A percentile compares a stretch with the other conserved stretches of the same genome.
Conservation (phyloP, 2,113 vertebrate genomes). For the Miniopterus natalensis region DNA sequence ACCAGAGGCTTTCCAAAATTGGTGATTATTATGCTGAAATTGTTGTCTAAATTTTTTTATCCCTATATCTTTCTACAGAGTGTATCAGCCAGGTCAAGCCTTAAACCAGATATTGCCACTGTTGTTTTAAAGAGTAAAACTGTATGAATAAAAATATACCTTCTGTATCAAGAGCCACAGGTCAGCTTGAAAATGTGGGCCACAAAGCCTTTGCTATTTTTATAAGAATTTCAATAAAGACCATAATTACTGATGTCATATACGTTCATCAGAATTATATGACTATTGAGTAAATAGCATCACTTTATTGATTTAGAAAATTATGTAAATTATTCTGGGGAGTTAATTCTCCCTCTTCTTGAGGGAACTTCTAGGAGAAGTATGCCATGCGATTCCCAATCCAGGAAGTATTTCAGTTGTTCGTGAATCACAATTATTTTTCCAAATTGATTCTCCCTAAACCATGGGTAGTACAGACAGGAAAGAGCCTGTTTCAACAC, state of each 20-base stretch:
- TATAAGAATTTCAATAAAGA: constrained; percentile 16
- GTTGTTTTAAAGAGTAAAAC: neutral
- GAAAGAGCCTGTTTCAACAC: neutral
- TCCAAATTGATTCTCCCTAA: neutral
- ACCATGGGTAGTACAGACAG: neutral
- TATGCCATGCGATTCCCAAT: neutral
- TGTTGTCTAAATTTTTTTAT: constrained; percentile 13
- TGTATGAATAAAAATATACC: neutral
- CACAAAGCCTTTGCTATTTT: neutral
- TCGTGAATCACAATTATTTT: neutral
- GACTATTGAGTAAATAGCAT: neutral
- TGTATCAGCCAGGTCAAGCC: neutral
- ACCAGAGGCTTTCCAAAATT: neutral
- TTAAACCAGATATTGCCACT: constrained; percentile 41
- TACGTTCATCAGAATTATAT: constrained; percentile 12
- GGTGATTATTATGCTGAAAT: constrained; percentile 20
- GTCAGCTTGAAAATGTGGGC: neutral
- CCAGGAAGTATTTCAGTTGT: neutral
- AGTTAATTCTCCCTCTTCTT: neutral
- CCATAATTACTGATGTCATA: neutral
- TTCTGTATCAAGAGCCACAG: neutral
- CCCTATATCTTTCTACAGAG: neutral
- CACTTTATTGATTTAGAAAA: neutral
- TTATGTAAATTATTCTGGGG: neutral
- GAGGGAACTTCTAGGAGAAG: constrained; percentile 20